Conservation (phyloP, 1,140 invertebrate genomes). For the Lethocerus indicus region DNA sequence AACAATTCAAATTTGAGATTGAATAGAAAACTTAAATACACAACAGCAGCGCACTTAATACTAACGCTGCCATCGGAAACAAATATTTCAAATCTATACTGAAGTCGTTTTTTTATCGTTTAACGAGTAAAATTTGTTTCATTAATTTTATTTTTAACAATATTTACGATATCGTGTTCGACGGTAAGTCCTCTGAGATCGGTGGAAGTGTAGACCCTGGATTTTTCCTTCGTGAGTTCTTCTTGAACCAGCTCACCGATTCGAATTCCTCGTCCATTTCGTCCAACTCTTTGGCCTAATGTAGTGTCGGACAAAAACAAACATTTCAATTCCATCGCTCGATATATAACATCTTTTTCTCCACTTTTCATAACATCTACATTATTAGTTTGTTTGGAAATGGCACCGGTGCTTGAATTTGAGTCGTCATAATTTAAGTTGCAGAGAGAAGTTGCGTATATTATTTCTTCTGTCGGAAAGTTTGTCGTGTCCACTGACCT, state of each 20-base stretch:
- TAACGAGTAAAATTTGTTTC: too few species aligned
- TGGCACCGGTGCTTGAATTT: too few species aligned
- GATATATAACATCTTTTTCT: too few species aligned
- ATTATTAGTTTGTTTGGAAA: too few species aligned
- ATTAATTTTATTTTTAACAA: too few species aligned
- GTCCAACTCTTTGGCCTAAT: constrained; percentile 75
- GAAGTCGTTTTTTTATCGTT: neutral
- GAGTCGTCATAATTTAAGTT: too few species aligned
- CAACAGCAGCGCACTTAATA: neutral
- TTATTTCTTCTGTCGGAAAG: too few species aligned
- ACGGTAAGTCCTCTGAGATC: constrained; percentile 75
- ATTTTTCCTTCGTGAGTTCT: constrained; percentile 45
- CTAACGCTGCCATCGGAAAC: neutral
- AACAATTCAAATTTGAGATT: neutral
- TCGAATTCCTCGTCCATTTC: constrained; percentile 92
- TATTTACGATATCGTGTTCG: constrained; percentile 61
- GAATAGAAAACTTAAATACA: neutral
- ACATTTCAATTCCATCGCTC: too few species aligned
- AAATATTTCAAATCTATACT: neutral
- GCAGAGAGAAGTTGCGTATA: too few species aligned
- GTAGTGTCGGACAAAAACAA: too few species aligned
- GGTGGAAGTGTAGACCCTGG: constrained; percentile 40
- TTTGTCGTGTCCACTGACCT: too few species aligned
- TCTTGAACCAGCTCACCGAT: constrained; percentile 66
- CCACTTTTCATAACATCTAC: too few species aligned